Base-by-base conservation (phyloP, 2,888 invertebrate species). In the Antheraea assamensis region DNA sequence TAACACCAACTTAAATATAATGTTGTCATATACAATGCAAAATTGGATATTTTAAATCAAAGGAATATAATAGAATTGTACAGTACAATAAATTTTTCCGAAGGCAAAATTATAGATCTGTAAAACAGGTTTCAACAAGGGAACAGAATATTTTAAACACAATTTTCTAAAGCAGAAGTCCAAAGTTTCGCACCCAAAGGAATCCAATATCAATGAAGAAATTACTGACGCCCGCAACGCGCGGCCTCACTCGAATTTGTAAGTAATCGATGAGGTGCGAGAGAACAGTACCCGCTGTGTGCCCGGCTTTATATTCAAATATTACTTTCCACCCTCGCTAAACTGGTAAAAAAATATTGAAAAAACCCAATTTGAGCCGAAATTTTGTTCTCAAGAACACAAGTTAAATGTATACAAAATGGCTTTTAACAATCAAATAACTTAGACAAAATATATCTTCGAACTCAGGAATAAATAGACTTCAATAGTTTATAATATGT, bases 261-360 rank as follows among this genome's bases (percentile, higher is more conserved):
- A 83, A 83, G 83, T 82, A 85, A 85, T 85, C 83, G 83, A 85
- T 80, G 82, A 83, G 82, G 82, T 83, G 81, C 78, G 79, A 81
- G 76, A 74, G 75, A 78, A 80, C 77, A 75, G 78, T 77, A 78
- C 72, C 76, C 71, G 64, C 70, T 77, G 77, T 76, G 74, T 74
- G 71, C 76, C 73, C 27, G 78, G 79, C 76, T 81, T 82, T 79
- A 77, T 79, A 80, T 82, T 80, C 78, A 78, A 82, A 83, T 77
- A 79, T 82, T 75, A 71, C 73, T 72, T 73, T 72, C 47, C 72
- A 21, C 73, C 24, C 58, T 66, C 64, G 61, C 42, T 55, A 24
- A 52, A 71, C 74, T n/a, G 74, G 64, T 52, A 68, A 74, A 30
- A 68, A 74, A 77, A 79, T 77, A 78, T 78, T 77, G 75, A 75